phyloP scores from a whole-genome alignment of 2,113 vertebrate species.

The Sylvilagus bachmani region DNA sequence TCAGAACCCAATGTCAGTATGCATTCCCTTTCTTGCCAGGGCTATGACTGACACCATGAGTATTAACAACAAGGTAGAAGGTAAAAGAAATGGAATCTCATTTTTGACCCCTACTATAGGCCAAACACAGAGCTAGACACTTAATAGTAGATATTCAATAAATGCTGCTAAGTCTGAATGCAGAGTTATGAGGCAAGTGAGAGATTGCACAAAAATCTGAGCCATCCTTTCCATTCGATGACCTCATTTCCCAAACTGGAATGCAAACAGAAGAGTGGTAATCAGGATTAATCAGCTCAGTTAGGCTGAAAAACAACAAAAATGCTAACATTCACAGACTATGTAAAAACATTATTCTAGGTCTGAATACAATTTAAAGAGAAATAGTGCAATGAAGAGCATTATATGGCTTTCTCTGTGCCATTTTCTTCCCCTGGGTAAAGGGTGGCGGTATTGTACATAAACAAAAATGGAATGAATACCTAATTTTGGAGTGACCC shows the following conservation, averaged over 20 bases:
- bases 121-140: neutral
- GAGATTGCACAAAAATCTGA: neutral
- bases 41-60: neutral
- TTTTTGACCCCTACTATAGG: neutral
- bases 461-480: neutral
- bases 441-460: neutral
- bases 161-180: neutral
- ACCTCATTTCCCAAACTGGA: neutral
- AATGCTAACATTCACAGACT: neutral
- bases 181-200: neutral
- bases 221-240: neutral
- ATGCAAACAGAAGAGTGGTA: neutral
- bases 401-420: neutral
- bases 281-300: neutral
- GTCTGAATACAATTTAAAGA: constrained; percentile 19
- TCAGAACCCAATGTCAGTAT: neutral
- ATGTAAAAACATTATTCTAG: neutral
- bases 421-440: neutral
- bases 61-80: neutral
- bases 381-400: neutral
- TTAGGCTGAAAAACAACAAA: neutral
- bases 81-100: neutral
- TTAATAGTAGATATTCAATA: constrained; percentile 16
- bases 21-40: neutral
- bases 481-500: neutral